Evolutionary conservation across 2,888 invertebrate species (phyloP), one percentile per base, ranked within the genome.

Genomic region (Coelogynopora nodosa): DNA sequence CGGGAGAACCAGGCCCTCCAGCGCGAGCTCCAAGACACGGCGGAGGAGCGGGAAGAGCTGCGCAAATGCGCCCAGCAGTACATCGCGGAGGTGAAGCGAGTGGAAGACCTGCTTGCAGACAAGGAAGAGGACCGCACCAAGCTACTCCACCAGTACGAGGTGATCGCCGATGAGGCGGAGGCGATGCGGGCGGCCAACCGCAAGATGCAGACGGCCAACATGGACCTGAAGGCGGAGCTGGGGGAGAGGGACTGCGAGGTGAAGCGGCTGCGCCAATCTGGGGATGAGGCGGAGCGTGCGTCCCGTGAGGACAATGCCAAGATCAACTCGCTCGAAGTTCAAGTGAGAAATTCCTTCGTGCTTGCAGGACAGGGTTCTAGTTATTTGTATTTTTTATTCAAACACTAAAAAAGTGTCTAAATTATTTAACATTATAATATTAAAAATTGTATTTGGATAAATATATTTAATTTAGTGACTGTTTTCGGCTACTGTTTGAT

Each of bases 21-120:
- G 67, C 89, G 89, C 83, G 91, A 92, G 83, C 88, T 92, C 81
- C 90, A 91, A 84, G 91, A 91, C 30, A 89, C 90, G 0, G 86
- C 91, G 67, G 90, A 90, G n/a, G 91, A 92, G 86, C 90, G 90
- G 86, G 91, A 91, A 87, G 88, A 89, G 0, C 88, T 92, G 82
- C 91, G 90, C 88, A 88, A 88, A 1, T 91, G 92, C 88, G 90
- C 91, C 0, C 92, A 92, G 88, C 91, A 91, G 86, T 92, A 92
- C 88, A 90, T 92, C 67, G 88, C 90, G 80, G 92, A 92, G 88
- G 91, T 92, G 26, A 90, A 90, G 82, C 88, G 90, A 1, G 89
- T 90, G 18, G 91, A 92, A 88, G 91, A 92, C 86, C 88, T 91
- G 0, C 90, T 92, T 0, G 86, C 82, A 18, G 67, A 85, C 27